Conservation (phyloP, 2,797 vertebrate species). For the Podargus strigoides region DNA sequence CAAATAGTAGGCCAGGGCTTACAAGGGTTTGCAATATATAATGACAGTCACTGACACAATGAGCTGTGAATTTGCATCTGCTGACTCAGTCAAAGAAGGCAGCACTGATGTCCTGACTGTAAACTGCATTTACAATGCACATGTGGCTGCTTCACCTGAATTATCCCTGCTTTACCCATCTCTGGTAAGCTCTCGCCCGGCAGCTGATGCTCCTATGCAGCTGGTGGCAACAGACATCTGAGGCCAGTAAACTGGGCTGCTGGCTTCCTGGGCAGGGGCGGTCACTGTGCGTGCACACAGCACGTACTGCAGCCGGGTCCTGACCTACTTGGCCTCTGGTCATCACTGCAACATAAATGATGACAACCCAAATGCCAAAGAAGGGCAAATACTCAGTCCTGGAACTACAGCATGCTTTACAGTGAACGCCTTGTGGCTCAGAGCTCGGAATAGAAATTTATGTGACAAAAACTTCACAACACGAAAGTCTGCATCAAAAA, state of each 20-base stretch:
- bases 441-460: background rate
- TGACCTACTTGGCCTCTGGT: background rate
- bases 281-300: background rate
- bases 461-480: background rate
- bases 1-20: background rate
- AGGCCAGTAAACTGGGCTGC: background rate
- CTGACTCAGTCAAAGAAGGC: background rate
- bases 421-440: background rate
- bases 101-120: background rate
- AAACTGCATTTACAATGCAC: background rate
- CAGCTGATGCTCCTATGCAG: background rate
- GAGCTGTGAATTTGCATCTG: background rate
- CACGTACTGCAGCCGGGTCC: fast-evolving
- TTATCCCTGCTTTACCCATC: background rate
- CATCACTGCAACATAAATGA: background rate
- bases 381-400: background rate
- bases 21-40: background rate
- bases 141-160: background rate
- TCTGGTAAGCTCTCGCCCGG: background rate
- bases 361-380: background rate
- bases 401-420: background rate
- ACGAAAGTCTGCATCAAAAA: background rate
- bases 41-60: background rate
- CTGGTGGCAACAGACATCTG: background rate
- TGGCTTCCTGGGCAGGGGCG: background rate